Evolutionary conservation across 2,113 vertebrate genomes (phyloP).

Genomic region (Cichladusa arquata): DNA sequence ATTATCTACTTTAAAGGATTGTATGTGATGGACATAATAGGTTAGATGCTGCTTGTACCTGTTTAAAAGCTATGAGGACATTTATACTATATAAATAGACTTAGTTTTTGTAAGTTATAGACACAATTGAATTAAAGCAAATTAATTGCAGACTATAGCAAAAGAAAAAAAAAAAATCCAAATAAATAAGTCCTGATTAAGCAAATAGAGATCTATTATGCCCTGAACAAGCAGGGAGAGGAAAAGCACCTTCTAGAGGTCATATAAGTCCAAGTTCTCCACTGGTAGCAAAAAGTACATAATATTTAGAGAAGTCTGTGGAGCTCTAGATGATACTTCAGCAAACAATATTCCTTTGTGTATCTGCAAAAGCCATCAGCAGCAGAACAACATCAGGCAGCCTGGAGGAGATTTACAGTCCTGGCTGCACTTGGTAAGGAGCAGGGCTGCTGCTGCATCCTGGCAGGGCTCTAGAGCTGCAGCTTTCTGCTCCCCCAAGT

Average conservation of each 20-base stretch:
- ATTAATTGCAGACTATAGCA: background rate
- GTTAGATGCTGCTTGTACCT: background rate
- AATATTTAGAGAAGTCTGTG: background rate
- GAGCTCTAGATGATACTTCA: background rate
- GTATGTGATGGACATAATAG: background rate
- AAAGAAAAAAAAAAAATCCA: background rate
- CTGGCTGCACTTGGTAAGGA: background rate
- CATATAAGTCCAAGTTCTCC: background rate
- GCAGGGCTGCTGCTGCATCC: background rate
- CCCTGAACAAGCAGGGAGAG: background rate
- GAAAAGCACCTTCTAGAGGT: background rate
- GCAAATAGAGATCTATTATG: background rate
- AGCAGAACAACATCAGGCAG: background rate
- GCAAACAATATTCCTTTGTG: background rate
- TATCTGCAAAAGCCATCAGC: conserved; percentile 33
- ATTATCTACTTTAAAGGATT: background rate
- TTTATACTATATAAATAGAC: background rate
- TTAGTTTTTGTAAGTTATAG: background rate
- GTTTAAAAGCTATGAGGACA: background rate
- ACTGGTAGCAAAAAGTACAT: background rate
- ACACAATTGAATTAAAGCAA: background rate
- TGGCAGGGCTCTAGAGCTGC: background rate
- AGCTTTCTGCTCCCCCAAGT: background rate
- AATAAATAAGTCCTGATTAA: background rate
- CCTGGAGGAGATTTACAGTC: background rate